A percentile compares a stretch with the other conserved stretches of the same genome.
phyloP scores from a whole-genome alignment of 2,888 invertebrate species.

The Tipula helvola region DNA sequence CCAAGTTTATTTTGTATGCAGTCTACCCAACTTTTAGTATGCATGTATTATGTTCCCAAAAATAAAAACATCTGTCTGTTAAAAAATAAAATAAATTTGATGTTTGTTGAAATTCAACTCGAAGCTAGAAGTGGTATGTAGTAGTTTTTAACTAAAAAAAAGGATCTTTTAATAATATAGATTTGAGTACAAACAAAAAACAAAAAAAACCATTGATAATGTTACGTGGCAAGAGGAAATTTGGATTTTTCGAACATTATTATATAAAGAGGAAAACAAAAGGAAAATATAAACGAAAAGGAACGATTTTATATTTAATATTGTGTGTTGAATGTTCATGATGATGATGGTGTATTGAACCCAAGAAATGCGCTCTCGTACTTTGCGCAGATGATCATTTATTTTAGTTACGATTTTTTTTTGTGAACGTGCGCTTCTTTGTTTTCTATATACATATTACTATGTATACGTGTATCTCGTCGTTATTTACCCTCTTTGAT shows the following conservation, averaged over 20 bases:
- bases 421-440: conserved; percentile 6
- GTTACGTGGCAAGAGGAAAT: neutral
- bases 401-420: neutral
- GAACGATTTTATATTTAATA: neutral
- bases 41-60: neutral
- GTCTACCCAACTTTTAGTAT: neutral
- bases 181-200: neutral
- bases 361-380: neutral
- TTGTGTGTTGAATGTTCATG: neutral
- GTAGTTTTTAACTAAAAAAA: neutral
- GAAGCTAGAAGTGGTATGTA: neutral
- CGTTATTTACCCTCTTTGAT: neutral
- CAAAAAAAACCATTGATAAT: neutral
- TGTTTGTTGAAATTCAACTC: neutral
- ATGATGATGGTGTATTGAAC: conserved; percentile 6
- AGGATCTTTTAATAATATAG: neutral
- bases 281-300: neutral
- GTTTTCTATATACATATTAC: neutral
- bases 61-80: neutral
- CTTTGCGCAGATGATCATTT: conserved; percentile 6
- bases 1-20: neutral
- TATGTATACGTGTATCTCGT: neutral
- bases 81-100: neutral
- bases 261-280: neutral
- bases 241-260: neutral